A percentile compares a stretch with the other conserved stretches of the same genome.
phyloP scores from a whole-genome alignment of 2,888 invertebrate genomes.

The Hypercompe scribonia region DNA sequence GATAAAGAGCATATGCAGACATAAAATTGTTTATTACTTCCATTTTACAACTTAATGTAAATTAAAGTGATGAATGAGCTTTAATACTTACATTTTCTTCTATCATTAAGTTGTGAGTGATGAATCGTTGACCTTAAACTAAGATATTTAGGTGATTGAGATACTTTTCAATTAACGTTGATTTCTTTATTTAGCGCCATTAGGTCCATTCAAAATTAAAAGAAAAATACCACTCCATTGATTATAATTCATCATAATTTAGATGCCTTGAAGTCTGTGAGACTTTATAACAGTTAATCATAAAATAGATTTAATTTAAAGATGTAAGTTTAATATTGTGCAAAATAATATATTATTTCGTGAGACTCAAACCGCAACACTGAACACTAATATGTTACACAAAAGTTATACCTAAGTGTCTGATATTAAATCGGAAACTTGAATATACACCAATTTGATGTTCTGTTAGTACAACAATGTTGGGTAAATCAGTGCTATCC shows the following conservation, averaged over 20 bases:
- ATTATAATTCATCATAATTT: too few species aligned
- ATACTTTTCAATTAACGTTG: too few species aligned
- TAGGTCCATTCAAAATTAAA: too few species aligned
- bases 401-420: background rate
- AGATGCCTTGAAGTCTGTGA: too few species aligned
- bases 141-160: too few species aligned
- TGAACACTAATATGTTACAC: background rate
- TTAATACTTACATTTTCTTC: background rate
- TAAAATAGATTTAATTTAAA: background rate
- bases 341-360: background rate
- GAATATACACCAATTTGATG: background rate
- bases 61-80: constrained; percentile 3
- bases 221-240: too few species aligned
- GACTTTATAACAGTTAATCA: too few species aligned
- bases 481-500: background rate
- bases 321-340: background rate
- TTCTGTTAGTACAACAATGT: background rate
- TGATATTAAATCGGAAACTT: background rate
- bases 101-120: background rate
- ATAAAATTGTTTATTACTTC: background rate
- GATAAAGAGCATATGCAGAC: background rate
- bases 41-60: background rate
- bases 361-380: background rate
- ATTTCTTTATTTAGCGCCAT: too few species aligned
- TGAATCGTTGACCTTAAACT: background rate